Percentiles rank a stretch among this genome's conserved stretches.
Evolutionary conservation across 92 coral and sea anemone genomes (phyloP).

Genomic region (Umimayanthus kanabou): DNA sequence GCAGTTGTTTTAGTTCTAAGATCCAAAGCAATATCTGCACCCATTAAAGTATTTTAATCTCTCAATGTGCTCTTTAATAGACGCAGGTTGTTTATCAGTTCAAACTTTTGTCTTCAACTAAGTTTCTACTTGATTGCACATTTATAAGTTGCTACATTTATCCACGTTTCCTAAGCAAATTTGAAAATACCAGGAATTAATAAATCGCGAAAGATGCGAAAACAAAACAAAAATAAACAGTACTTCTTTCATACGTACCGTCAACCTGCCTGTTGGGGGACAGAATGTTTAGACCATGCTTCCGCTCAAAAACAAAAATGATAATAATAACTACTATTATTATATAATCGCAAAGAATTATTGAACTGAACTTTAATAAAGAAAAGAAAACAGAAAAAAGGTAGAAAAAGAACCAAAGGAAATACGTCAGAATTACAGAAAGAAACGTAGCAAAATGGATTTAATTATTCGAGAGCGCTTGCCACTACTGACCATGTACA

Average conservation of each 20-base stretch:
- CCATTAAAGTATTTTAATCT: neutral
- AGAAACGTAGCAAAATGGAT: too few species aligned
- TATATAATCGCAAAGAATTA: too few species aligned
- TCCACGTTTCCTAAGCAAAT: slow-evolving; percentile 7
- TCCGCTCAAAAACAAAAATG: too few species aligned
- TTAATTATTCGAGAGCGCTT: too few species aligned
- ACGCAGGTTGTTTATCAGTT: neutral
- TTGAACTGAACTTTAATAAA: too few species aligned
- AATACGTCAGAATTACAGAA: too few species aligned
- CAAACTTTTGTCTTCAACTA: neutral
- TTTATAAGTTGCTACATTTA: neutral
- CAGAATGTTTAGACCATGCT: too few species aligned
- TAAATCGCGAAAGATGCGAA: neutral
- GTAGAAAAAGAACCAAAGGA: too few species aligned
- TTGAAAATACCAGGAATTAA: neutral
- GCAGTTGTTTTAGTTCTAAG: neutral
- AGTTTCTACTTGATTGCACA: neutral
- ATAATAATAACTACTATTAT: too few species aligned
- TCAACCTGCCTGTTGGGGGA: neutral
- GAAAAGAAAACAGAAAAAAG: too few species aligned
- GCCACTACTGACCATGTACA: too few species aligned
- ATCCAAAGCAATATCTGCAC: neutral
- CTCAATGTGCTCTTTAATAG: neutral
- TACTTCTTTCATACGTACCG: neutral
- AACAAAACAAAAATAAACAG: neutral